Conservation (phyloP, 2,797 vertebrate species). For the Apogon talboti region DNA sequence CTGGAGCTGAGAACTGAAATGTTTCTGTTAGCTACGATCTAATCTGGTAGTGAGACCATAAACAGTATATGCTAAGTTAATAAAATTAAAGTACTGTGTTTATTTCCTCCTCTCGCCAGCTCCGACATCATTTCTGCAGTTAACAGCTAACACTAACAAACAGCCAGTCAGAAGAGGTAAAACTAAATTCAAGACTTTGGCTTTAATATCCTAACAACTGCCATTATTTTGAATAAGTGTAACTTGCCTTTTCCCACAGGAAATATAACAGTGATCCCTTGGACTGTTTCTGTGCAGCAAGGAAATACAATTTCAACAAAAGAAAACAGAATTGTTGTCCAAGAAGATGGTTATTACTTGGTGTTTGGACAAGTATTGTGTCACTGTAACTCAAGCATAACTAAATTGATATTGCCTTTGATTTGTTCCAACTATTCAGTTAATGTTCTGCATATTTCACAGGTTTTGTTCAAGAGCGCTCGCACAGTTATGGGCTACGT, state of each 20-base stretch:
- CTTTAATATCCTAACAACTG: conserved; percentile 32
- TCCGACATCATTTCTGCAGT: conserved; percentile 75
- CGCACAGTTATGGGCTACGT: conserved; percentile 66
- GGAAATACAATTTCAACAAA: conserved; percentile 74
- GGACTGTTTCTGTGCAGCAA: conserved; percentile 72
- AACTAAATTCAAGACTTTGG: conserved; percentile 58
- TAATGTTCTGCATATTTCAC: conserved; percentile 69
- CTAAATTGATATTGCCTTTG: conserved; percentile 63
- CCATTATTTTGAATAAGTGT: conserved; percentile 69
- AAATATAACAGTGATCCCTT: conserved; percentile 78
- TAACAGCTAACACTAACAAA: conserved; percentile 73
- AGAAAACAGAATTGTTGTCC: conserved; percentile 81
- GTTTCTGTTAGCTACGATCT: conserved; percentile 59
- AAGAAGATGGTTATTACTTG: conserved; percentile 82
- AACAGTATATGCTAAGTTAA: conserved; percentile 52
- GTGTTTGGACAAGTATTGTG: conserved; percentile 82
- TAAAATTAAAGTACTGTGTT: conserved; percentile 59
- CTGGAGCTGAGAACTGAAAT: conserved; percentile 50
- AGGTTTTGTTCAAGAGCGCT: conserved; percentile 73
- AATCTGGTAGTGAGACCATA: conserved; percentile 65
- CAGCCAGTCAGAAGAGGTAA: conserved; percentile 75
- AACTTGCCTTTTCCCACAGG: conserved; percentile 69
- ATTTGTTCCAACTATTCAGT: conserved; percentile 68
- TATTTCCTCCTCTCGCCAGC: conserved; percentile 63
- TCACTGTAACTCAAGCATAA: conserved; percentile 69